Base-by-base conservation (phyloP, 1,140 invertebrate species). In the Solenopsis invicta region DNA sequence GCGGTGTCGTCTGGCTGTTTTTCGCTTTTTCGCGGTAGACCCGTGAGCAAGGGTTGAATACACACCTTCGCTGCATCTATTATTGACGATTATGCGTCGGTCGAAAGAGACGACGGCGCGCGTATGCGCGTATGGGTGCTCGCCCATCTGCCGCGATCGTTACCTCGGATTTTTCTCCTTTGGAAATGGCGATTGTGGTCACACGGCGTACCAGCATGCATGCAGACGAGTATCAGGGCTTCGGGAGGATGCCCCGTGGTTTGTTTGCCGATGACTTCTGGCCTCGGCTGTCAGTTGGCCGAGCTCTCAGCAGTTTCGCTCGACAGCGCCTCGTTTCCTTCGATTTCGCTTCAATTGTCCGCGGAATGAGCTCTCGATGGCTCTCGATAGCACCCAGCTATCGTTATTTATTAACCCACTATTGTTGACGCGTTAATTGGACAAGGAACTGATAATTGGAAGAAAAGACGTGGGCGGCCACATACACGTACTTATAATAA, bases 121-220 rank as follows among this genome's bases (percentile, higher is more conserved):
- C 69, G 72, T 86, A 69, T 50, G 41, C 56, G 72, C 76, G 21
- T 67, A 87, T 87, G 66, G 85, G 54, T 50, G 66, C 85, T 21
- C 67, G 80, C 74, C 56, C 89, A 90, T 90, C 90, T 90, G 91
- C 89, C 88, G 81, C 87, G 89, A 91, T 89, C 90, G 89, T 91
- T 89, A 87, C 76, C 54, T 82, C 48, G 85, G 56, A 81, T 87
- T 92, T 92, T 91, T 91, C 86, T 76, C 21, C 64, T 61, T 84
- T 48, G 41, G 78, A 71, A 81, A 37, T 74, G 41, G 72, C 89
- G 78, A 89, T 89, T 89, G 76, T 89, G 82, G 88, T 85, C 66
- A 87, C 54, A 74, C 56, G 66, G 80, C 54, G 86, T 88, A 56
- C n/a, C 64, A 75, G 67, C 50, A 50, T 86, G 74, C 86, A 29